A percentile compares a stretch with the other conserved stretches of the same genome.
phyloP scores from a whole-genome alignment of 1,140 invertebrate genomes.

The Anthonomus grandis region DNA sequence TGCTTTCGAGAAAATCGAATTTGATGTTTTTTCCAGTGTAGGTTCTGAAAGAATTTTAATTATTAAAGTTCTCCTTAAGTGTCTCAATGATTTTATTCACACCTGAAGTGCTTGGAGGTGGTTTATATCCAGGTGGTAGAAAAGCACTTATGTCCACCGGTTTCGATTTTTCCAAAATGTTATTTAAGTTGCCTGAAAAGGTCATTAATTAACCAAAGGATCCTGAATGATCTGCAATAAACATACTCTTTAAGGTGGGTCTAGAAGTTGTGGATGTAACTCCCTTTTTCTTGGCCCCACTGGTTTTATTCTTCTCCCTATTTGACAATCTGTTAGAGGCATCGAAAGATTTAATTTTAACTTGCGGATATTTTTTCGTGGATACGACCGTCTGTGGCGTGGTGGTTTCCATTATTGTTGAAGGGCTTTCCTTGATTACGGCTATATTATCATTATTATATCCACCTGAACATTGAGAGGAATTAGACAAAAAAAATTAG shows the following conservation, averaged over 20 bases:
- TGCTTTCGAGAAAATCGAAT: conserved; percentile 6
- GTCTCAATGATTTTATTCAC: neutral
- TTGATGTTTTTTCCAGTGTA: conserved; percentile 24
- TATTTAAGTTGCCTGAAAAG: conserved; percentile 37
- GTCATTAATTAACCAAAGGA: no score
- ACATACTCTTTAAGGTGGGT: no score
- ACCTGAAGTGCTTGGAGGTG: neutral
- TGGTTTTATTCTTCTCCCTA: no score
- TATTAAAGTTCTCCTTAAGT: no score
- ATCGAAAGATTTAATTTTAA: conserved; percentile 64
- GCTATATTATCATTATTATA: conserved; percentile 54
- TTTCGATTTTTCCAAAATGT: conserved; percentile 2
- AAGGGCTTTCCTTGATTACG: conserved; percentile 57
- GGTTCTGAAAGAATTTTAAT: conserved; percentile 11
- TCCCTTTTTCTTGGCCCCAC: no score
- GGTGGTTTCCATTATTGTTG: conserved; percentile 49
- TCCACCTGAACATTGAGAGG: conserved; percentile 20
- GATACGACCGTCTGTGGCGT: neutral
- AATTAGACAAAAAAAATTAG: neutral
- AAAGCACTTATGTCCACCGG: conserved; percentile 57
- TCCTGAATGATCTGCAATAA: no score
- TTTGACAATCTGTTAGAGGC: conserved; percentile 56
- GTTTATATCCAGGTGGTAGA: conserved; percentile 57
- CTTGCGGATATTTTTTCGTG: conserved; percentile 30
- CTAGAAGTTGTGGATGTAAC: no score